Conservation (phyloP, 1,140 invertebrate species). For the Dendroctonus ponderosae region DNA sequence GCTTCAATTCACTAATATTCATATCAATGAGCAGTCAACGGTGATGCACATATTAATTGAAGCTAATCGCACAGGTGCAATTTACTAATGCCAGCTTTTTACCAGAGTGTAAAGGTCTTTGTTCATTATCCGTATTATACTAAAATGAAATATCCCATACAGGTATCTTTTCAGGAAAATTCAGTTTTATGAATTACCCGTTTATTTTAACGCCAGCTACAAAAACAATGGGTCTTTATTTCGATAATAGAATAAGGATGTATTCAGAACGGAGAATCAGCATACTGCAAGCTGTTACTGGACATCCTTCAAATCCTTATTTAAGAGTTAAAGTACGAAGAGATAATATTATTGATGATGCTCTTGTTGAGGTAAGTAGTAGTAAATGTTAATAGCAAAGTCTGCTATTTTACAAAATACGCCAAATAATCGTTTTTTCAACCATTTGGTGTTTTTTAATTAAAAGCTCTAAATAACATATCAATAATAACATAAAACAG, state of each 20-base stretch:
- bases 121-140: not conserved
- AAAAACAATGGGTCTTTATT: constrained; percentile 87
- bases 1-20: not conserved
- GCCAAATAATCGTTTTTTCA: too few species aligned
- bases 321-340: constrained; percentile 78
- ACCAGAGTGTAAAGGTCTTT: too few species aligned
- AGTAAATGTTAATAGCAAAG: too few species aligned
- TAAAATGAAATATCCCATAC: not conserved
- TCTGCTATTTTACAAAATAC: too few species aligned
- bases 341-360: constrained; percentile 88
- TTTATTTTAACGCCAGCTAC: constrained; percentile 92
- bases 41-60: not conserved
- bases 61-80: too few species aligned
- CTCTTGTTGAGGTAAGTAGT: constrained; percentile 74
- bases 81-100: too few species aligned
- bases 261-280: constrained; percentile 84
- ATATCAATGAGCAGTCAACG: not conserved
- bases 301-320: constrained; percentile 81
- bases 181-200: constrained; percentile 88
- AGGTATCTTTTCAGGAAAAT: constrained; percentile 60
- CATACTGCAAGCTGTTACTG: constrained; percentile 71
- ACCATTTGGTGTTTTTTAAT: too few species aligned
- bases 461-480: too few species aligned
- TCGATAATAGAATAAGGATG: constrained; percentile 94
- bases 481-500: too few species aligned